These are phyloP conservation scores for Leptoclinus maculatus DNA, from an alignment of 2,797 vertebrate genomes.

Conservation along the genomic window DNA sequence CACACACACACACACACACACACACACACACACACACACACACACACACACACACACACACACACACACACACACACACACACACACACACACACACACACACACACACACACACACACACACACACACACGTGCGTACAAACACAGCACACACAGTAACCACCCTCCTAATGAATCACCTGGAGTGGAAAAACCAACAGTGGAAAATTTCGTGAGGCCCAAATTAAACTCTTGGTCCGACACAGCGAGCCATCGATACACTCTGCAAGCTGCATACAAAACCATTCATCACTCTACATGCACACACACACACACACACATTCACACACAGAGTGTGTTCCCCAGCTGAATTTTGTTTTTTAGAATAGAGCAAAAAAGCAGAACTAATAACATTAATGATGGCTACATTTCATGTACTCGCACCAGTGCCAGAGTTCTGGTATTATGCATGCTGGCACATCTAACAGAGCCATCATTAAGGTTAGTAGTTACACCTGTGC, in stretches of 20 bases:
- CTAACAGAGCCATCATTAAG: background rate
- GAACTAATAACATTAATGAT: slow-evolving; percentile 11
- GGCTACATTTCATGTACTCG: slow-evolving; percentile 12
- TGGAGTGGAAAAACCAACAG: slow-evolving; percentile 88
- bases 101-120: background rate
- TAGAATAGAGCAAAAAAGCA: background rate
- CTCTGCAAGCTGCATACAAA: slow-evolving; percentile 59
- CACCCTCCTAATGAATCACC: slow-evolving; percentile 83
- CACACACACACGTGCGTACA: slow-evolving; percentile 29
- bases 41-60: slow-evolving; percentile 31
- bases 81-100: slow-evolving; percentile 38
- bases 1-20: slow-evolving; percentile 48
- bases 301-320: background rate
- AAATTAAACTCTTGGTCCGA: slow-evolving; percentile 77
- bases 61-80: slow-evolving; percentile 24
- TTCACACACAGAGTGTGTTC: background rate
- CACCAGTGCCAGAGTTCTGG: slow-evolving; percentile 14
- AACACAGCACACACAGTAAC: slow-evolving; percentile 64
- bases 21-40: slow-evolving; percentile 10
- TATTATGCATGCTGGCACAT: slow-evolving; percentile 1
- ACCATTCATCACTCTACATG: slow-evolving; percentile 57
- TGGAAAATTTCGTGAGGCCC: slow-evolving; percentile 83
- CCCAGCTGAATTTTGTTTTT: background rate
- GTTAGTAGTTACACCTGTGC: slow-evolving; percentile 19
- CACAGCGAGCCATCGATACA: slow-evolving; percentile 71